Evolutionary conservation across 2,888 invertebrate genomes (phyloP).

Genomic region (Tortrix viridana): DNA sequence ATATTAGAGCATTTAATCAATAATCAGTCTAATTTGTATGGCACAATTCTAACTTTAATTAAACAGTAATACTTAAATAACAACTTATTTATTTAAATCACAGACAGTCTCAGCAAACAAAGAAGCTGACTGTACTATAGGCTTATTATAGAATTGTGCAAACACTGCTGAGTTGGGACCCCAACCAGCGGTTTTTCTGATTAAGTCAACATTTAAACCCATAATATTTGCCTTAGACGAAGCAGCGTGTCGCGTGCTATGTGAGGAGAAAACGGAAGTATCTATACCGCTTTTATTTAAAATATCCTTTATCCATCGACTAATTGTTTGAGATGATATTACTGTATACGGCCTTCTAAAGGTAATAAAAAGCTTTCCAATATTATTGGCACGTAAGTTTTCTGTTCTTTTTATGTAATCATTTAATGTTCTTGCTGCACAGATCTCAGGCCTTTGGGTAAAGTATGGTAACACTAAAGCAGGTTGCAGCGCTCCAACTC

Average conservation of each 20-base stretch:
- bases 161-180: constrained; percentile 17
- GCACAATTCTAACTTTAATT: too few relatives aligned
- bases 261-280: too few relatives aligned
- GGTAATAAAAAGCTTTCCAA: background rate
- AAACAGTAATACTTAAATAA: too few relatives aligned
- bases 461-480: too few relatives aligned
- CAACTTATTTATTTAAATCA: too few relatives aligned
- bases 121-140: too few relatives aligned
- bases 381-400: background rate
- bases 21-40: too few relatives aligned
- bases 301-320: too few relatives aligned
- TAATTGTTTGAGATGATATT: constrained; percentile 18
- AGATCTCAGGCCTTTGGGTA: constrained; percentile 2
- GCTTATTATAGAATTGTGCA: constrained; percentile 24
- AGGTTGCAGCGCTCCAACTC: background rate
- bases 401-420: background rate
- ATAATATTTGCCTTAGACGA: constrained; percentile 22
- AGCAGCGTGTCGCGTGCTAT: too few relatives aligned
- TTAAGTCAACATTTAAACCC: constrained; percentile 25
- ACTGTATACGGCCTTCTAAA: background rate
- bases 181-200: constrained; percentile 33
- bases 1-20: too few relatives aligned
- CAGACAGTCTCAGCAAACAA: too few relatives aligned
- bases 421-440: background rate
- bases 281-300: too few relatives aligned